Base-by-base conservation (phyloP, 2,113 vertebrate species). In the Columba livia region DNA sequence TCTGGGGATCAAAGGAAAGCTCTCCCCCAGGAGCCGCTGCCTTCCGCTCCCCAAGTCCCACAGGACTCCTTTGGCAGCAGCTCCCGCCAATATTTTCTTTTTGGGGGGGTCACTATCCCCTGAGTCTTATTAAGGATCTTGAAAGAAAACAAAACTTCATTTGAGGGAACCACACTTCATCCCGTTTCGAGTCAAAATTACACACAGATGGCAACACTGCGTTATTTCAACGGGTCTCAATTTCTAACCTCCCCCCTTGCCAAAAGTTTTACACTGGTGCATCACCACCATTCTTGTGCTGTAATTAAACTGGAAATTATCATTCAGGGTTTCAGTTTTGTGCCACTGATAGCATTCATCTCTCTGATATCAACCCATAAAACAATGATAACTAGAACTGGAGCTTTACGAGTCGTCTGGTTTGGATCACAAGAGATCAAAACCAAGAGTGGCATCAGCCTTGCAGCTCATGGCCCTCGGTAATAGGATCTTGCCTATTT, bases 1-100 rank as follows among this genome's bases (percentile, higher is more conserved):
- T 90, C 72, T 87, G 93, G 93, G 93, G 72, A 95, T 93, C 96
- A 97, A 85, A 95, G 93, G 5, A 82, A 95, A 96, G 62, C 88
- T 95, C 47, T 93, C 92, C 86, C 85, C 38, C 51, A 84, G 84
- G 89, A 95, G 21, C 1, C 2, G 1, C 57, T 74, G 86, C 70
- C 90, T 89, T 78, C 89, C 78, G 26, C 64, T 84, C 69, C 83
- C 75, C 1, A 4, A 20, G 5, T 74, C 89, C 89, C 93, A 77
- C 50, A 69, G 29, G 71, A 48, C 29, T 78, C 85, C n/a, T 95
- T 89, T 31, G 64, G 47, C 89, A 79, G 79, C 88, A 77, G 67
- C 32, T 88, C 78, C 66, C 0, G 10, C 87, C 88, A 91, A 88
- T 66, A 50, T 88, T 83, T 95, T 28, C 60, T 78, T 77, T 77